Conservation (phyloP, 2,113 vertebrate genomes). For the Mandrillus leucophaeus region DNA sequence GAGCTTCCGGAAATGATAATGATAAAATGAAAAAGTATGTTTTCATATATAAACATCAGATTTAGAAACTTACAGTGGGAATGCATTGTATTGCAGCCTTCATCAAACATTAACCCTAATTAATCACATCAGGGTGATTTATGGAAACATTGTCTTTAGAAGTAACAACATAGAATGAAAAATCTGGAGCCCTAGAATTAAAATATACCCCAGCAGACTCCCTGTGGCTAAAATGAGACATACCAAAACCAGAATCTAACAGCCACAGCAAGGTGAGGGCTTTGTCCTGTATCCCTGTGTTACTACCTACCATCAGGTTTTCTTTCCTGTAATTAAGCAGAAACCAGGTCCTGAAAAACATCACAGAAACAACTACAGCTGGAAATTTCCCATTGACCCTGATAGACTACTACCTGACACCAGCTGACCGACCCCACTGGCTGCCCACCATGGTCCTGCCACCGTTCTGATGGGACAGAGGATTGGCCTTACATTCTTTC, state of each 20-base stretch:
- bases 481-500: neutral
- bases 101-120: neutral
- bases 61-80: neutral
- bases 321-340: neutral
- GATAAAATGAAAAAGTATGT: neutral
- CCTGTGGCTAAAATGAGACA: neutral
- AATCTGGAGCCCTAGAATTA: neutral
- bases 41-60: neutral
- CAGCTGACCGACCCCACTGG: neutral
- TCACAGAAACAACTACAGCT: neutral
- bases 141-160: constrained; percentile 5
- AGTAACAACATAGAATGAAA: neutral
- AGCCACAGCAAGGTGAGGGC: neutral
- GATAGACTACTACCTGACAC: neutral
- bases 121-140: neutral
- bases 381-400: neutral
- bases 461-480: neutral
- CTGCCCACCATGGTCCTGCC: neutral
- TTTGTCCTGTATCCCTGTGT: neutral
- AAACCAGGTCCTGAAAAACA: neutral
- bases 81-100: neutral
- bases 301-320: neutral
- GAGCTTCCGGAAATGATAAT: neutral
- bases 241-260: neutral
- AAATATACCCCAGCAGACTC: neutral